Base-by-base conservation (phyloP, 2,797 vertebrate genomes). In the Hybognathus amarus region DNA sequence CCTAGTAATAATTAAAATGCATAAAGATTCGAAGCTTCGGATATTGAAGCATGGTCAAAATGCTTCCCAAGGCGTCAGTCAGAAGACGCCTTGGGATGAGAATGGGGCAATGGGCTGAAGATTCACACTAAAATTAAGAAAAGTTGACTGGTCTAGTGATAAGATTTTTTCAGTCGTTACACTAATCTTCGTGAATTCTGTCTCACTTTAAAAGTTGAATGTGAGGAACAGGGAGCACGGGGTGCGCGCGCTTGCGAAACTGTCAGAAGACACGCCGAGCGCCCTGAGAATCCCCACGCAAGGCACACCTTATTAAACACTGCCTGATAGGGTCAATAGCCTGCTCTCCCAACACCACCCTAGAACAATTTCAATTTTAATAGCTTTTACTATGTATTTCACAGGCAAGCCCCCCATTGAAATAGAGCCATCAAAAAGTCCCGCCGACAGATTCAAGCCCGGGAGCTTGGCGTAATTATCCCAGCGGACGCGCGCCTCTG, bases 291-390 rank as follows among this genome's bases (percentile, higher is more conserved):
- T 93, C 93, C 93, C 93, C 90, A 90, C 90, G 91, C 92, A 92
- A 92, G 90, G 91, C 93, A 93, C 94, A 94, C 93, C 94, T 96
- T 98, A 97, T 98, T 97, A 97, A 96, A 96, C 96, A 94, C 94
- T 87, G 89, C 92, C 95, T 96, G 96, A 95, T 96, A 94, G 96
- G 96, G 96, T 96, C 95, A 96, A 93, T 92, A 94, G 94, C 93
- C 94, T 91, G 94, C 93, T 94, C 93, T 93, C 92, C 92, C 87
- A 93, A 93, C 94, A 95, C 95, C 93, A 94, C 95, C 96, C 96
- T 96, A 97, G 96, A 99, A 98, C 97, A 99, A 98, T 99, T 98
- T 99, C 95, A 96, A 97, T 97, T 97, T 98, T 98, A 99, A 98
- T 98, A 97, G 97, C 96, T 98, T 98, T 98, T 97, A 99, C 97